Evolutionary conservation across 2,797 vertebrate species (phyloP).

Genomic region (Gorsachius magnificus): DNA sequence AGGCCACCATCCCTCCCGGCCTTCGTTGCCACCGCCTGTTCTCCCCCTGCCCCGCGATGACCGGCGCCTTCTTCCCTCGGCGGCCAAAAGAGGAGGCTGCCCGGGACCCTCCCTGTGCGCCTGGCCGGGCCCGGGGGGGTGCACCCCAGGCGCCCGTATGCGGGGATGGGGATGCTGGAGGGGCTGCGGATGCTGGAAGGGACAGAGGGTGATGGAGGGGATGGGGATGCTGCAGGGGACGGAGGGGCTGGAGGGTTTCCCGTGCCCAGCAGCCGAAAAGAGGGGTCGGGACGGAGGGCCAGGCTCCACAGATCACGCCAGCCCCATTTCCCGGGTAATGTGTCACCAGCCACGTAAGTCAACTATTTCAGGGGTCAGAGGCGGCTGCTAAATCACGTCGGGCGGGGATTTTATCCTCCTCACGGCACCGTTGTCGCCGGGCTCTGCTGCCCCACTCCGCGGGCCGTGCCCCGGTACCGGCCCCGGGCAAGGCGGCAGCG

Average conservation of each 20-base stretch:
- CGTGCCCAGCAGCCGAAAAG: not conserved
- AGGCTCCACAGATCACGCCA: not conserved
- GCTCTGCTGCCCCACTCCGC: not conserved
- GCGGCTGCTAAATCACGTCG: not conserved
- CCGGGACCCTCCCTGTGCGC: not conserved
- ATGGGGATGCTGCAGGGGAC: not conserved
- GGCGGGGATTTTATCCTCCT: not conserved
- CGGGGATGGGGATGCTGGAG: not conserved
- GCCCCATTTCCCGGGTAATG: not conserved
- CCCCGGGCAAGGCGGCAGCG: not conserved
- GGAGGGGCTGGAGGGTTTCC: not conserved
- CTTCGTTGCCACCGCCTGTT: not conserved
- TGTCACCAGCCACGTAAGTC: conserved; percentile 12
- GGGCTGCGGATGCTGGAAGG: not conserved
- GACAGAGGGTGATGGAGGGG: not conserved
- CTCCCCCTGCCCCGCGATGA: not conserved
- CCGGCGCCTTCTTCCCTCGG: not conserved
- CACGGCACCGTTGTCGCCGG: not conserved
- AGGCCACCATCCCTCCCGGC: not conserved
- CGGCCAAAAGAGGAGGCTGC: not conserved
- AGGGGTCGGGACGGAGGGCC: not conserved
- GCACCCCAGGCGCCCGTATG: not conserved
- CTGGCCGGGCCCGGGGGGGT: not conserved
- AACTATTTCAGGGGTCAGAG: conserved; percentile 33
- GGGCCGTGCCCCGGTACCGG: not conserved